A percentile compares a stretch with the other conserved stretches of the same genome.
Evolutionary conservation across 2,113 vertebrate species (phyloP).

Genomic region (Ctenodactylus gundi): DNA sequence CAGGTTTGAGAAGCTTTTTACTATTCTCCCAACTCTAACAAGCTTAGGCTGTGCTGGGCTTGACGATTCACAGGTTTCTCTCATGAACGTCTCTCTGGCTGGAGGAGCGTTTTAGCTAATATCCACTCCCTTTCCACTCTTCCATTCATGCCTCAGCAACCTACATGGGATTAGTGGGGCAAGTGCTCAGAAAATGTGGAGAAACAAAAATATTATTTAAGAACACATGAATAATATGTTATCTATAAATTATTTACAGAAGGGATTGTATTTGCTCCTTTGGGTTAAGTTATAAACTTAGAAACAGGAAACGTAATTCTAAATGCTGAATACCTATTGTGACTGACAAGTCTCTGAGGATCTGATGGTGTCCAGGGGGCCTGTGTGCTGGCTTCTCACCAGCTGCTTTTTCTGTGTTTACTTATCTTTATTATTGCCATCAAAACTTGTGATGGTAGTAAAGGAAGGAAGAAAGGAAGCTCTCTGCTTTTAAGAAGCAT

Average conservation of each 20-base stretch:
- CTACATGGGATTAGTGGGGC: background rate
- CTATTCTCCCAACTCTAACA: background rate
- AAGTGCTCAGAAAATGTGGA: background rate
- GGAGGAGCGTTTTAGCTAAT: background rate
- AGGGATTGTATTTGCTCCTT: background rate
- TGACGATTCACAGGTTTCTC: background rate
- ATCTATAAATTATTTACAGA: background rate
- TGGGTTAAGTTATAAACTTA: background rate
- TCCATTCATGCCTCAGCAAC: background rate
- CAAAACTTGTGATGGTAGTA: background rate
- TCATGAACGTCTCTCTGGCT: background rate
- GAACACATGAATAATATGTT: background rate
- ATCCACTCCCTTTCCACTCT: background rate
- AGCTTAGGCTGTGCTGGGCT: background rate
- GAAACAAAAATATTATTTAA: background rate
- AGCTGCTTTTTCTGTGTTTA: background rate
- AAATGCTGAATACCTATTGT: background rate
- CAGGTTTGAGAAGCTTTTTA: background rate
- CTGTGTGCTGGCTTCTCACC: background rate
- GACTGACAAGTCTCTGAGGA: background rate
- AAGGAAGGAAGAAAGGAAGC: background rate
- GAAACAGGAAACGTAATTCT: background rate
- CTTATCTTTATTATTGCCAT: background rate
- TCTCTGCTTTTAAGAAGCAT: background rate
- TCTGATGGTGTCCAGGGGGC: background rate